A percentile compares a stretch with the other conserved stretches of the same genome.
Evolutionary conservation across 2,888 invertebrate species (phyloP).

Genomic region (Erpobdella octoculata): DNA sequence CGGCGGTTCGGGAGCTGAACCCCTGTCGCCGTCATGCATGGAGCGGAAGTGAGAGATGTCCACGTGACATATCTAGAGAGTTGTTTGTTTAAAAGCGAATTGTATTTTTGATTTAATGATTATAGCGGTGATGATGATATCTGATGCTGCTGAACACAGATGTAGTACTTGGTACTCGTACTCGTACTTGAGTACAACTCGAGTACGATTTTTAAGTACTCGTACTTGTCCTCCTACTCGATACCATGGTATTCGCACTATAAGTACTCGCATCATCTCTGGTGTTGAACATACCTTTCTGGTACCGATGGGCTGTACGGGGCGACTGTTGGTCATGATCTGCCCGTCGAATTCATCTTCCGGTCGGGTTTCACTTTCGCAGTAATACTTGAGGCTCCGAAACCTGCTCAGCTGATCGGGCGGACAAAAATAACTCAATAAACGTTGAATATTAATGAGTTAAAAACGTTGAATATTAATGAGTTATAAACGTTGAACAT

Average conservation of each 20-base stretch:
- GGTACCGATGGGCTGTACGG: constrained; percentile 31
- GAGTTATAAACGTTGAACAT: too few relatives aligned
- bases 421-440: too few relatives aligned
- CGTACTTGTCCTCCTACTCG: too few relatives aligned
- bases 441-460: too few relatives aligned
- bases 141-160: too few relatives aligned
- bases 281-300: constrained; percentile 25
- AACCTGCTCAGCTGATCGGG: constrained; percentile 28
- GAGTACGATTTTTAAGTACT: background rate
- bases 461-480: too few relatives aligned
- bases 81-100: too few relatives aligned
- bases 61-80: constrained; percentile 19
- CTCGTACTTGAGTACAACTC: background rate
- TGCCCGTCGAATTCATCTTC: constrained; percentile 28
- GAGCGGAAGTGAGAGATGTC: constrained; percentile 7
- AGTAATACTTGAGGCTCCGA: constrained; percentile 30
- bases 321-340: constrained; percentile 22
- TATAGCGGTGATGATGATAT: background rate
- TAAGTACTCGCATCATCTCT: constrained; percentile 45
- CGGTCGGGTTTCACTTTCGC: constrained; percentile 30
- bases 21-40: constrained; percentile 9
- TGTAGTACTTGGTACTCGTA: too few relatives aligned
- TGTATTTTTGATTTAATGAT: background rate
- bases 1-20: background rate
- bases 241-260: too few relatives aligned